Base-by-base conservation (phyloP, 2,888 invertebrate species). In the Drosophila histrio region DNA sequence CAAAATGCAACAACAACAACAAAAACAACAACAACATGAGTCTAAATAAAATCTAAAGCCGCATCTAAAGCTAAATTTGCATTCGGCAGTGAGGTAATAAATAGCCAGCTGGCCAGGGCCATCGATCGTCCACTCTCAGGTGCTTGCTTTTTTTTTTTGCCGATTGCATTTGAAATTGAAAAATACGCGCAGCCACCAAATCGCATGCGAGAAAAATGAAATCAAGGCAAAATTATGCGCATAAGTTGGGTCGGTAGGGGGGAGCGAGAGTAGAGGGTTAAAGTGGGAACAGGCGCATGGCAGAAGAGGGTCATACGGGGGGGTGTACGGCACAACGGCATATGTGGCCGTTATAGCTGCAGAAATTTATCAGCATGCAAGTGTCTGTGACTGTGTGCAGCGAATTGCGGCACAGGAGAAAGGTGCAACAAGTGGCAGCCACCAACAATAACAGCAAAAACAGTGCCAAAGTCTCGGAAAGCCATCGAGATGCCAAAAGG, bases 161-260 rank as follows among this genome's bases (percentile, higher is more conserved):
- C 62, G 41, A 44, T 30, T 58, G 56, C 65, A 80, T 81, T 80
- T 80, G 87, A 84, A 87, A 84, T 82, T 80, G 81, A 86, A 86
- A 83, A 83, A 83, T 84, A 70, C 58, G 70, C 77, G 70, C 68
- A 61, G 56, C 70, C 64, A 63, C 44, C 75, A 79, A 83, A 72
- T 81, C 80, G 76, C 81, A 83, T 81, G 81, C 87, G 85, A 87
- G 84, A 76, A 85, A 83, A 85, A 85, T 85, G 78, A 85, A 85
- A 85, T 85, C 88, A 87, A 87, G 72, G 76, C 85, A 85, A 85
- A 82, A 85, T 85, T 87, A 85, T 85, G 84, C 84, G 84, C 84
- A 85, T 85, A 85, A 85, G 86, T 82, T 87, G 38, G 3, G 36
- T 2, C 30, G 22, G 28, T 13, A 13, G 26, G 19, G 8, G 5